Conservation (phyloP, 2,113 vertebrate genomes). For the Rhinolophus sinicus region DNA sequence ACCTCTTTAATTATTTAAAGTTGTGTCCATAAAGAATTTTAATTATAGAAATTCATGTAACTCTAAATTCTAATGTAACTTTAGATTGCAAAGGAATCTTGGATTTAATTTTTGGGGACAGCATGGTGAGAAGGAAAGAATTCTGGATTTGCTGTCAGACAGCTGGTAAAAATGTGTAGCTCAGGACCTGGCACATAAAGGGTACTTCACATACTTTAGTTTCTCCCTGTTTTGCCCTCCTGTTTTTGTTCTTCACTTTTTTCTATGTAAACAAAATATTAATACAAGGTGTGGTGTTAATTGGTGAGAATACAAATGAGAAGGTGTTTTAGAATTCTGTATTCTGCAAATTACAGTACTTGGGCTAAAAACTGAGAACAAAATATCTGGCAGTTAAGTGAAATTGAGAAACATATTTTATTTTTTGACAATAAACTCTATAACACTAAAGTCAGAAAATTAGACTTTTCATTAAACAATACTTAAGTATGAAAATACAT, state of each 20-base stretch:
- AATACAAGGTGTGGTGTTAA: background rate
- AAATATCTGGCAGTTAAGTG: background rate
- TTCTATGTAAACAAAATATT: background rate
- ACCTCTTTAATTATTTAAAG: slow-evolving; percentile 59
- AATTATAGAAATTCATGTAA: slow-evolving; percentile 37
- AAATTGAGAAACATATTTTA: background rate
- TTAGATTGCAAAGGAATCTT: background rate
- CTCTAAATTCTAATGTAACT: slow-evolving; percentile 19
- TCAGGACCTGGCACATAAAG: background rate
- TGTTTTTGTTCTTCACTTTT: background rate
- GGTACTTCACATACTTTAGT: background rate
- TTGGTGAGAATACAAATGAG: background rate
- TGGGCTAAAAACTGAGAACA: background rate
- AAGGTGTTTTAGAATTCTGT: background rate
- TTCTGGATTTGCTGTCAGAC: background rate
- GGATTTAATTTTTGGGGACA: background rate
- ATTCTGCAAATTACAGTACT: background rate
- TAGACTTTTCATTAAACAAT: background rate
- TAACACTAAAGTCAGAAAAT: slow-evolving; percentile 2
- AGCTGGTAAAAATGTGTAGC: background rate
- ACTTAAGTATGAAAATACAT: background rate
- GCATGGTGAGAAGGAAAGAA: background rate
- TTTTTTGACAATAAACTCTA: background rate
- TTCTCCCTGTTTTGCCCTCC: background rate
- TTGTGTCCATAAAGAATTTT: slow-evolving; percentile 32